A percentile compares a stretch with the other conserved stretches of the same genome.
phyloP scores from a whole-genome alignment of 2,888 invertebrate genomes.

The Watsonalla cultraria region DNA sequence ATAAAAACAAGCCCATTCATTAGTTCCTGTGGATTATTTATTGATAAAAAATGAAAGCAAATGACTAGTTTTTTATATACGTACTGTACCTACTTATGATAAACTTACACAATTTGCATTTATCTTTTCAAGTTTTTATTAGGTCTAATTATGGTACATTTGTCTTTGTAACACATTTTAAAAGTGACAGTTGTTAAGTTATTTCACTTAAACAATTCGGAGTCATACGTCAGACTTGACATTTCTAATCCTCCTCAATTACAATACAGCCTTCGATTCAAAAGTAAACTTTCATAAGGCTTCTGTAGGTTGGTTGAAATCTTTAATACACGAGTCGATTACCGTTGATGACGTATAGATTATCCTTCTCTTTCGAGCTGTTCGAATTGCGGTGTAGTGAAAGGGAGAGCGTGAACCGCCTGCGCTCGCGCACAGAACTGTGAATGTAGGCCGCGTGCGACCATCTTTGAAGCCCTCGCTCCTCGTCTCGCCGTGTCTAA shows the following conservation, averaged over 20 bases:
- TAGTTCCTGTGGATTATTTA: too few relatives aligned
- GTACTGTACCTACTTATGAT: too few relatives aligned
- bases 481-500: slow-evolving; percentile 61
- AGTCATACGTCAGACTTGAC: neutral
- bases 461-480: slow-evolving; percentile 72
- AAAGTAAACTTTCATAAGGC: slow-evolving; percentile 27
- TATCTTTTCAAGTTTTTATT: too few relatives aligned
- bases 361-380: slow-evolving; percentile 37
- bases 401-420: slow-evolving; percentile 48
- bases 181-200: too few relatives aligned
- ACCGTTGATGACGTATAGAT: slow-evolving; percentile 44
- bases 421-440: slow-evolving; percentile 65
- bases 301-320: slow-evolving; percentile 50
- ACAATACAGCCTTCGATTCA: neutral
- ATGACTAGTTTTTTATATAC: too few relatives aligned
- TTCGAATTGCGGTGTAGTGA: slow-evolving; percentile 27
- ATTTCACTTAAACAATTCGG: neutral
- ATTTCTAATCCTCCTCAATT: neutral
- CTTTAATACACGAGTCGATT: slow-evolving; percentile 39
- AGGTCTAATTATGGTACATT: too few relatives aligned
- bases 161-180: too few relatives aligned
- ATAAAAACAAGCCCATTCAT: too few relatives aligned
- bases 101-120: too few relatives aligned
- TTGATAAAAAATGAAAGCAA: too few relatives aligned
- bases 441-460: slow-evolving; percentile 75